Percentiles rank a stretch among this genome's conserved stretches.
Conservation (phyloP, 1,140 invertebrate genomes). For the Chironomus striatipennis region DNA sequence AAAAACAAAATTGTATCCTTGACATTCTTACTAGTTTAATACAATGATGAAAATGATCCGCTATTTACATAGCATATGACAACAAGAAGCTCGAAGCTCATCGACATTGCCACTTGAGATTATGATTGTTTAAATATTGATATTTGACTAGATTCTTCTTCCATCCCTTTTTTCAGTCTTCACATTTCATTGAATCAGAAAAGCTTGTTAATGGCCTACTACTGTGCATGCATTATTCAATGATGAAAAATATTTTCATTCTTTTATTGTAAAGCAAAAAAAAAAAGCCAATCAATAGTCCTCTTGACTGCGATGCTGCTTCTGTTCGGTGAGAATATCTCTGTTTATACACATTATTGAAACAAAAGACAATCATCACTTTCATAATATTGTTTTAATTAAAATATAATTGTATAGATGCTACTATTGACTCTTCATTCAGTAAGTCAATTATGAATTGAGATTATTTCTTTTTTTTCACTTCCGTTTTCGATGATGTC, state of each 20-base stretch:
- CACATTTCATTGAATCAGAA: background rate
- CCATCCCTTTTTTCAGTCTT: background rate
- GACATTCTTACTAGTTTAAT: background rate
- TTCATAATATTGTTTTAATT: background rate
- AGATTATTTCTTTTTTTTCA: background rate
- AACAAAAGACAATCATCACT: too few relatives aligned
- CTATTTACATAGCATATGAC: slow-evolving; percentile 18
- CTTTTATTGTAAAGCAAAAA: too few relatives aligned
- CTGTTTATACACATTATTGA: too few relatives aligned
- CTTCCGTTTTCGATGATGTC: background rate
- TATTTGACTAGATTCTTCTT: background rate
- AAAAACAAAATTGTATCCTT: too few relatives aligned
- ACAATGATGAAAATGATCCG: slow-evolving; percentile 15
- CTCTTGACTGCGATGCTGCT: too few relatives aligned
- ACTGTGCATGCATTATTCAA: background rate
- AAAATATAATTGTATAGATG: background rate
- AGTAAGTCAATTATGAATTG: background rate
- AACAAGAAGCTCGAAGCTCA: background rate
- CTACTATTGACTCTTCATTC: background rate
- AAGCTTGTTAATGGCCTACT: background rate
- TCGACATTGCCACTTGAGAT: slow-evolving; percentile 19
- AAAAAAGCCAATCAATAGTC: too few relatives aligned
- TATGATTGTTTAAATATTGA: slow-evolving; percentile 22
- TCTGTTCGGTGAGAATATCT: too few relatives aligned
- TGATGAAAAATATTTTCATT: too few relatives aligned